Conservation (phyloP, 2,888 invertebrate genomes). For the Drosophila subquinaria region DNA sequence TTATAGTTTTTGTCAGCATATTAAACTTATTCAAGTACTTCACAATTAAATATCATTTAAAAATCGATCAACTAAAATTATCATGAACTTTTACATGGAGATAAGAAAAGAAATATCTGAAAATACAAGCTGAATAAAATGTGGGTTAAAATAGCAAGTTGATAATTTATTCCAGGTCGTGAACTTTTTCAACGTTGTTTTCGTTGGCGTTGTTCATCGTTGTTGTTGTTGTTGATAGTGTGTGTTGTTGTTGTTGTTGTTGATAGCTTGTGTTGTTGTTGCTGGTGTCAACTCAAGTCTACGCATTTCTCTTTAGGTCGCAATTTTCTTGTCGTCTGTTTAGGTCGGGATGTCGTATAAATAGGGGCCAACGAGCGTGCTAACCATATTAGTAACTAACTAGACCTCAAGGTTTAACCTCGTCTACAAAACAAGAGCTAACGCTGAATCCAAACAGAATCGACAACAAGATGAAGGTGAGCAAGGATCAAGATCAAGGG, state of each 20-base stretch:
- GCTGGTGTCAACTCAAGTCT: slow-evolving; percentile 12
- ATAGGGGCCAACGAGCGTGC: slow-evolving; percentile 50
- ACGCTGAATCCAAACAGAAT: slow-evolving; percentile 56
- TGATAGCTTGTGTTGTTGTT: slow-evolving; percentile 10
- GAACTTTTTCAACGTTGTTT: slow-evolving; percentile 38
- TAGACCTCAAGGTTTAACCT: slow-evolving; percentile 62
- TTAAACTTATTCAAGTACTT: no score
- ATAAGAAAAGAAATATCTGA: no score
- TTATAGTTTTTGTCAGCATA: no score
- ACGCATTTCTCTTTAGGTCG: slow-evolving; percentile 47
- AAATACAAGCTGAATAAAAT: no score
- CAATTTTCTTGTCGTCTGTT: slow-evolving; percentile 22
- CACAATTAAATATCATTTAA: no score
- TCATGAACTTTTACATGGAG: no score
- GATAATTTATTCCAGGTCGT: slow-evolving; percentile 31
- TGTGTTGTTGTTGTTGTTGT: slow-evolving; percentile 21
- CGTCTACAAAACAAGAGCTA: slow-evolving; percentile 58
- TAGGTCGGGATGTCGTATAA: slow-evolving; percentile 50
- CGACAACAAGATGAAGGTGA: slow-evolving; percentile 76
- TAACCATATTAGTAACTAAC: slow-evolving; percentile 61
- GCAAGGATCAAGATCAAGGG: background rate
- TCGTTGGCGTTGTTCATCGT: slow-evolving; percentile 4
- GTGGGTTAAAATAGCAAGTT: background rate
- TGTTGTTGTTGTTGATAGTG: slow-evolving; percentile 13
- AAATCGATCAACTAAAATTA: no score